phyloP scores from a whole-genome alignment of 1,140 invertebrate genomes.

The Mya arenaria region DNA sequence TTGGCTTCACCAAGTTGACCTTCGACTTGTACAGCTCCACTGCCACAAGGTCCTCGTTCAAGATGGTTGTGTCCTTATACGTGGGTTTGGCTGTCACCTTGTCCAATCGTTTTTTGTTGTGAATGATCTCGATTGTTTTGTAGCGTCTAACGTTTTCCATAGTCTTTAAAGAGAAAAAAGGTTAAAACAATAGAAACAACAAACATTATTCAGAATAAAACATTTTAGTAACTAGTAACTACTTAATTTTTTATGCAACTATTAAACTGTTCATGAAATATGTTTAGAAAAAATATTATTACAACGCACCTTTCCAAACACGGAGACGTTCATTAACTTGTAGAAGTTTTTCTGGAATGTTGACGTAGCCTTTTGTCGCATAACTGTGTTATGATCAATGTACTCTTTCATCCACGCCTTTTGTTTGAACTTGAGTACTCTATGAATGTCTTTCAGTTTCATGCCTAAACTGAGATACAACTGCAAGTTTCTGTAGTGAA shows the following conservation, averaged over 20 bases:
- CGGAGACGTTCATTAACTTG: conserved; percentile 80
- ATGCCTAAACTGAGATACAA: not conserved
- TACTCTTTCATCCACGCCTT: conserved; percentile 45
- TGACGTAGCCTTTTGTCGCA: conserved; percentile 74
- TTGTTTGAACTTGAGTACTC: not conserved
- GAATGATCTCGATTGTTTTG: conserved; percentile 31
- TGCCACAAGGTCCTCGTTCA: conserved; percentile 68
- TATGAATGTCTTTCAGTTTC: not conserved
- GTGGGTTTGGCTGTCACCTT: conserved; percentile 75
- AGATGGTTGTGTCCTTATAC: conserved; percentile 74
- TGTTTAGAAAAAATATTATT: too few relatives aligned
- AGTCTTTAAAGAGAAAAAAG: conserved; percentile 1
- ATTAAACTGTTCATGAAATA: too few relatives aligned
- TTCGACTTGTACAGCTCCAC: conserved; percentile 54
- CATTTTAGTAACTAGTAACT: not conserved
- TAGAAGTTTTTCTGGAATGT: conserved; percentile 81
- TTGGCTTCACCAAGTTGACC: conserved; percentile 65
- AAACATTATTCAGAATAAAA: not conserved
- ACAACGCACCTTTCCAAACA: conserved; percentile 67
- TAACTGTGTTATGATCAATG: conserved; percentile 42
- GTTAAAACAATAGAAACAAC: not conserved
- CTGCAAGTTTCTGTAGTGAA: conserved; percentile 56
- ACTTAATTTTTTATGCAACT: not conserved
- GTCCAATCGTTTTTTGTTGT: conserved; percentile 26
- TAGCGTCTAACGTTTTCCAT: conserved; percentile 44